phyloP scores from a whole-genome alignment of 2,888 invertebrate genomes.

The Scaptomyza parva region DNA sequence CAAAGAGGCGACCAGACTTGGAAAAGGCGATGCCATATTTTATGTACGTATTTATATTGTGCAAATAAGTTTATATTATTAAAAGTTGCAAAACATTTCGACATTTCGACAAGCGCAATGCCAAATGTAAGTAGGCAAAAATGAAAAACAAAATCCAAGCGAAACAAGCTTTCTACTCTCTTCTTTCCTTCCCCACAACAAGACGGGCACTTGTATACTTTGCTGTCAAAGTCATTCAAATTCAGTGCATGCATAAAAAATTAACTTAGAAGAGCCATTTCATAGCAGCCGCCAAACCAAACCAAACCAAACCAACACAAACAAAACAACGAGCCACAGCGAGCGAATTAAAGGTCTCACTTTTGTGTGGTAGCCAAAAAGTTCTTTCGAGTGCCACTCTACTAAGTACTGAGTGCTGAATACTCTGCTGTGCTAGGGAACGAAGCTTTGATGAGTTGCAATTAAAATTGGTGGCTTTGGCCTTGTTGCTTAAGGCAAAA shows the following conservation, averaged over 20 bases:
- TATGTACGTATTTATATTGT: constrained; percentile 65
- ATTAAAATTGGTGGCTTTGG: constrained; percentile 52
- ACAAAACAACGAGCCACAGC: constrained; percentile 37
- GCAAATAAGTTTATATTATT: constrained; percentile 73
- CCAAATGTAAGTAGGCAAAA: constrained; percentile 55
- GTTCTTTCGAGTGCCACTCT: constrained; percentile 43
- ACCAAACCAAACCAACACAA: neutral
- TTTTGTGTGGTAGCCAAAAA: constrained; percentile 60
- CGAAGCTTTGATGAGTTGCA: constrained; percentile 56
- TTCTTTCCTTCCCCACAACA: constrained; percentile 20
- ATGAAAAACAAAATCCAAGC: constrained; percentile 12
- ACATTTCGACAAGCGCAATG: constrained; percentile 62
- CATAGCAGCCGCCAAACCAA: constrained; percentile 6
- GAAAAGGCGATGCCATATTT: constrained; percentile 46
- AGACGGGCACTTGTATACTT: constrained; percentile 53
- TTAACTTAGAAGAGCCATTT: constrained; percentile 54
- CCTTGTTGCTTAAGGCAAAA: constrained; percentile 31
- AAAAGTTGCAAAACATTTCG: constrained; percentile 70
- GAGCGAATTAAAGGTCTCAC: constrained; percentile 56
- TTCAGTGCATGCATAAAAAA: constrained; percentile 75
- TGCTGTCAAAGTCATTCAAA: constrained; percentile 73
- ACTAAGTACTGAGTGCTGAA: constrained; percentile 11
- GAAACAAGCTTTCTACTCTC: constrained; percentile 14
- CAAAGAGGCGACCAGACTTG: constrained; percentile 47
- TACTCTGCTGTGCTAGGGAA: neutral